These are phyloP conservation scores for Agrilus planipennis DNA, from an alignment of 1,140 invertebrate species.

Conservation along the genomic window DNA sequence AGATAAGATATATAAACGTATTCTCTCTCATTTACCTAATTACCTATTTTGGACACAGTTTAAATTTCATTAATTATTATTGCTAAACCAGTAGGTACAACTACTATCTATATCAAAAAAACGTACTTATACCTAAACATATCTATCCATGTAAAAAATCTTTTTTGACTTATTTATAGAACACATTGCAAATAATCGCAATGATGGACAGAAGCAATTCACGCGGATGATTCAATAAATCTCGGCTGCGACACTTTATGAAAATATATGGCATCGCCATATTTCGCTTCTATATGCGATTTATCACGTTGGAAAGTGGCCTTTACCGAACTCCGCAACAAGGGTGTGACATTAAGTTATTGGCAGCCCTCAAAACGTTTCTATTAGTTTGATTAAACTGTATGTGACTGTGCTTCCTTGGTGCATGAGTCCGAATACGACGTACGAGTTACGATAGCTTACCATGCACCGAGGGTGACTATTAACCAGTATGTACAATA, in stretches of 20 bases:
- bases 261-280: constrained; percentile 16
- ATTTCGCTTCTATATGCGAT: constrained; percentile 11
- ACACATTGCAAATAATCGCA: no score
- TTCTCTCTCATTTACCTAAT: no score
- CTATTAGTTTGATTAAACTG: constrained; percentile 16
- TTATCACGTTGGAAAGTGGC: constrained; percentile 9
- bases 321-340: constrained; percentile 7
- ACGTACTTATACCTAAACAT: no score
- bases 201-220: constrained; percentile 16
- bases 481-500: no score
- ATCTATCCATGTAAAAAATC: no score
- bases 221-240: constrained; percentile 16
- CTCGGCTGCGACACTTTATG: constrained; percentile 16
- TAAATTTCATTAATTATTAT: no score
- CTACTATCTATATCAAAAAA: no score
- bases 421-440: constrained; percentile 11
- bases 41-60: no score
- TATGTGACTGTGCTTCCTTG: constrained; percentile 2
- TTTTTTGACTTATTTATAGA: no score
- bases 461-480: no score
- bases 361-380: constrained; percentile 9
- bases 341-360: constrained; percentile 11
- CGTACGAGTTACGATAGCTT: constrained; percentile 10
- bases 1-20: no score
- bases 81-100: no score